Conservation (phyloP, 2,113 vertebrate genomes). For the Polyodon spathula region DNA sequence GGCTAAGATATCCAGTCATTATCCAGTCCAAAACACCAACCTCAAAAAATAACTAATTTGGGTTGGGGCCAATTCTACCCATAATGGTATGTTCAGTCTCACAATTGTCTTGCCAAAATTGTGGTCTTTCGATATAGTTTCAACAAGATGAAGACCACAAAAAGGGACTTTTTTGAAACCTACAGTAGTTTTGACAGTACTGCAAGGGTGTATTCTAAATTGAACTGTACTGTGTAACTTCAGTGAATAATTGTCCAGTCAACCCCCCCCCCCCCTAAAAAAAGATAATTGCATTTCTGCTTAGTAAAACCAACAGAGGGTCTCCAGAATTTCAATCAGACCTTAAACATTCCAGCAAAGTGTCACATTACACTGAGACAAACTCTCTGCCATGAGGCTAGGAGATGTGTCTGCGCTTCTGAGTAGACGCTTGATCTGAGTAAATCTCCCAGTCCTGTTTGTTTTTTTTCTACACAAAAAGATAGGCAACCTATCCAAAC, state of each 20-base stretch:
- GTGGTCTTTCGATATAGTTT: no score
- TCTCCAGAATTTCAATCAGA: conserved; percentile 27
- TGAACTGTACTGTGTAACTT: no score
- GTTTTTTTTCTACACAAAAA: no score
- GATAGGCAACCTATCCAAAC: no score
- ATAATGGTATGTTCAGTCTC: conserved; percentile 34
- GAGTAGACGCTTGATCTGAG: conserved; percentile 32
- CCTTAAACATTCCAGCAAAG: conserved; percentile 25
- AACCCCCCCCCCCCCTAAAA: conserved; percentile 23
- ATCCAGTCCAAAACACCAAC: conserved; percentile 34
- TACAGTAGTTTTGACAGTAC: neutral
- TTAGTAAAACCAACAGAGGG: conserved; percentile 20
- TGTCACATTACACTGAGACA: conserved; percentile 31
- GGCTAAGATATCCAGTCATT: conserved; percentile 47
- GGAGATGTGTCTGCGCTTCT: conserved; percentile 15
- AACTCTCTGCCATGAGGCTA: neutral
- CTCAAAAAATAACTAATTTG: conserved; percentile 39
- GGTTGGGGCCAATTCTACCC: conserved; percentile 36
- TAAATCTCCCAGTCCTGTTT: no score
- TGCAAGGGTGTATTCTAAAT: neutral
- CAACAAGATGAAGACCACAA: neutral
- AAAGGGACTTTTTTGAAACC: neutral
- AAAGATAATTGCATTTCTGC: conserved; percentile 33
- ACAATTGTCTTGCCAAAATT: conserved; percentile 21
- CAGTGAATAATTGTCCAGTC: conserved; percentile 29